Percentiles rank a stretch among this genome's conserved stretches.
phyloP scores from a whole-genome alignment of 2,113 vertebrate genomes.

The Sterrhoptilus dennistouni region DNA sequence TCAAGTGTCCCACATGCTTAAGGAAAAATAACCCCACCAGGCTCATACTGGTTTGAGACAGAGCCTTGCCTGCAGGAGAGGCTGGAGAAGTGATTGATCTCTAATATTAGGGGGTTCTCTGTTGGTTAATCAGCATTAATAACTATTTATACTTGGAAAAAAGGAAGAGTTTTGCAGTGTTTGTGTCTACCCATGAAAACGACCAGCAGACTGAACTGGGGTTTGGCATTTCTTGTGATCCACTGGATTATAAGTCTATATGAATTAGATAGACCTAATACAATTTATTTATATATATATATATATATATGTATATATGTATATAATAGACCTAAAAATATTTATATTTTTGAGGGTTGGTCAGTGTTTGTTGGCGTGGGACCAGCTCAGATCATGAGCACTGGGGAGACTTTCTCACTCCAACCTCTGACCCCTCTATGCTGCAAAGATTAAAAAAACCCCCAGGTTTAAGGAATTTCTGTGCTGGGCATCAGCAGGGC shows the following conservation, averaged over 20 bases:
- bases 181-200: neutral
- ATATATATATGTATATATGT: neutral
- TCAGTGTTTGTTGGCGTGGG: neutral
- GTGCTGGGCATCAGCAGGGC: neutral
- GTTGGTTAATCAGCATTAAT: neutral
- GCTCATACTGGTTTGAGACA: neutral
- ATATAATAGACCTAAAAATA: neutral
- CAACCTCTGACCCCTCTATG: neutral
- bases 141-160: neutral
- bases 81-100: neutral
- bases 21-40: neutral
- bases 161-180: neutral
- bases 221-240: neutral
- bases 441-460: neutral
- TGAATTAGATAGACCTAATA: neutral
- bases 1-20: slow-evolving; percentile 27
- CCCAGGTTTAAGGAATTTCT: neutral
- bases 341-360: neutral
- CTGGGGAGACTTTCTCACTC: neutral
- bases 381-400: fast-evolving
- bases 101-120: neutral
- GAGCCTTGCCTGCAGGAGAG: neutral
- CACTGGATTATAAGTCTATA: neutral
- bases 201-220: neutral
- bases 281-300: neutral